These are phyloP conservation scores for Nomada flava DNA, from an alignment of 2,888 invertebrate species.

Conservation along the genomic window DNA sequence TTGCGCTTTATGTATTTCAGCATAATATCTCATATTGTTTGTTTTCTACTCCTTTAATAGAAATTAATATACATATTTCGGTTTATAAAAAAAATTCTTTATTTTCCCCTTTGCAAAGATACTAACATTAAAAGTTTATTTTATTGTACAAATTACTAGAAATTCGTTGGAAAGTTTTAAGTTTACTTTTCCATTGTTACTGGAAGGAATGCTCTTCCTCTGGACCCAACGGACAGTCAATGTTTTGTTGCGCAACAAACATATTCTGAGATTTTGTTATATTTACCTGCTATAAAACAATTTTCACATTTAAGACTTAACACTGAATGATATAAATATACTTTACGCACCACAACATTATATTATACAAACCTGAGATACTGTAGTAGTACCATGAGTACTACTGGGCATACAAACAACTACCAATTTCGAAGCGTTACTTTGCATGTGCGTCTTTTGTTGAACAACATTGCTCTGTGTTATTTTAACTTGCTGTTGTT, in stretches of 20 bases:
- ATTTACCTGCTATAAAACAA: conserved; percentile 71
- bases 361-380: conserved; percentile 76
- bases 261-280: conserved; percentile 77
- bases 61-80: not conserved
- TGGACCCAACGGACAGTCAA: conserved; percentile 77
- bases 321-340: not conserved
- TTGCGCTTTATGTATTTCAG: not conserved
- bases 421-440: conserved; percentile 85
- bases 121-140: conserved; percentile 23
- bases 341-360: not conserved
- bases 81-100: conserved; percentile 30
- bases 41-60: not conserved
- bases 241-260: conserved; percentile 77
- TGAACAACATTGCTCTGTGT: conserved; percentile 73
- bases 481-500: conserved; percentile 71
- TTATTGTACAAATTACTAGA: conserved; percentile 29
- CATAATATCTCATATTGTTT: not conserved
- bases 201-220: conserved; percentile 80
- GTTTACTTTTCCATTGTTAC: conserved; percentile 51
- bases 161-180: conserved; percentile 1
- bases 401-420: conserved; percentile 84
- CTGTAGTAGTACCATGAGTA: conserved; percentile 78
- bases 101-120: conserved; percentile 17
- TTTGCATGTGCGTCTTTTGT: conserved; percentile 77
- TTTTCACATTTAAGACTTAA: conserved; percentile 7